Base-by-base conservation (phyloP, 1,140 invertebrate genomes). In the Drosophila tsacasi region DNA sequence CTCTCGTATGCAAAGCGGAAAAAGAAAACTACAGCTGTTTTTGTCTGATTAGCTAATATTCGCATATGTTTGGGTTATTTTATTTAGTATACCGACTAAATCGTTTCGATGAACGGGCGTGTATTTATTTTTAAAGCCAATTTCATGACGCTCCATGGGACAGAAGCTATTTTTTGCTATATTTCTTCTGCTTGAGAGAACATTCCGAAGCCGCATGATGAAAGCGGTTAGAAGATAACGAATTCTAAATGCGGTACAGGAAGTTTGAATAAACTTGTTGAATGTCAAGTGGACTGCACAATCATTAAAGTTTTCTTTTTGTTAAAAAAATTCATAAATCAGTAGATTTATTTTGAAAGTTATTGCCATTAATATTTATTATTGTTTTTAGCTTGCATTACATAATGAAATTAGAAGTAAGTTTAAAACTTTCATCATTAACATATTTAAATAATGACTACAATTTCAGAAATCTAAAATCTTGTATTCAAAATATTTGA, bases 71-170 rank as follows among this genome's bases (percentile, higher is more conserved):
- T 50, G 54, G 5, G 37, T 19, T 19, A 59, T 13, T 21, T 19
- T 37, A 23, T n/a, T 27, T 23, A 40, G 54, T 55, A 44, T 76
- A 67, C 8, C n/a, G 5, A 49, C 9, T 59, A n/a, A 39, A 21
- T 71, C 15, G 1, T 46, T 30, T 15, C 9, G 19, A 42, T 40
- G 30, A 35, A 42, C 39, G 7, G 9, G 49, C 10, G 10, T 57
- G 44, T 40, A 67, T 55, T 61, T 77, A 67, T 69, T 78, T 78
- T 50, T 63, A 78, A 78, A 64, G 65, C 58, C 30, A 52, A 79
- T 71, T 71, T 69, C 39, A 25, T 77, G 64, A 77, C 74, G 74
- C 42, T 78, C 65, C 64, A 78, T 69, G 42, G 30, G 19, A 19
- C 39, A 42, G 30, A 35, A 42, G 23, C 49, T 73, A 52, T 73